Evolutionary conservation across 2,797 vertebrate species (phyloP).

Genomic region (Sandelia bainsii): DNA sequence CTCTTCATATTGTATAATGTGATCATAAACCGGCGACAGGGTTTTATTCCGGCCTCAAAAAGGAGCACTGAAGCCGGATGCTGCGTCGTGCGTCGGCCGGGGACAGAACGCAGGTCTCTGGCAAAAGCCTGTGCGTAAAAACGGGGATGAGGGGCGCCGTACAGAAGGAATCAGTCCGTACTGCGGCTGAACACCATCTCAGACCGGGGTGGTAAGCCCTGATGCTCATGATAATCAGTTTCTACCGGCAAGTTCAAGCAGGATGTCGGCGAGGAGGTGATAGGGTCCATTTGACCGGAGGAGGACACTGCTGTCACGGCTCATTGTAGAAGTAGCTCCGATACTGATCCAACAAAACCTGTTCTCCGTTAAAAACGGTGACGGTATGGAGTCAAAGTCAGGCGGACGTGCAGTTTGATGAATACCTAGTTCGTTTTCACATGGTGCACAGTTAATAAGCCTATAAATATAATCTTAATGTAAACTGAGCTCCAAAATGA

Average conservation of each 20-base stretch:
- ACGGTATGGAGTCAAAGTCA: conserved; percentile 36
- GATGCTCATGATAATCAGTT: conserved; percentile 1
- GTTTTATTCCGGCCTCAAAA: not conserved
- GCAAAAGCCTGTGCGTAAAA: conserved; percentile 5
- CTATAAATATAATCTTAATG: not conserved
- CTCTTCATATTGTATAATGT: not conserved
- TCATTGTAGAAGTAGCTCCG: conserved; percentile 27
- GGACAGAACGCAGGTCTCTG: conserved; percentile 26
- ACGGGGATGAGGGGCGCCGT: not conserved
- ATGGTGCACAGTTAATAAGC: not conserved
- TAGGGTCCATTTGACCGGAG: conserved; percentile 48
- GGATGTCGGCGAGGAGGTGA: not conserved
- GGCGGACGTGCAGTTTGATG: conserved; percentile 46
- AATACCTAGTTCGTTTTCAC: conserved; percentile 54
- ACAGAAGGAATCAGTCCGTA: conserved; percentile 9
- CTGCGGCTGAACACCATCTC: not conserved
- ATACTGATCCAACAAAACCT: conserved; percentile 38
- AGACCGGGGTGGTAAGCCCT: not conserved
- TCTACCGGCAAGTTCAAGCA: conserved; percentile 31
- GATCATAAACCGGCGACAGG: conserved; percentile 32
- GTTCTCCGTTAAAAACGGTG: conserved; percentile 34
- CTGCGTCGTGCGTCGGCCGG: conserved; percentile 10
- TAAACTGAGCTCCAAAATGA: not conserved
- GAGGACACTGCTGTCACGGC: conserved; percentile 24
- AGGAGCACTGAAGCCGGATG: conserved; percentile 20